phyloP scores from a whole-genome alignment of 2,797 vertebrate genomes.

The Acipenser oxyrinchus region DNA sequence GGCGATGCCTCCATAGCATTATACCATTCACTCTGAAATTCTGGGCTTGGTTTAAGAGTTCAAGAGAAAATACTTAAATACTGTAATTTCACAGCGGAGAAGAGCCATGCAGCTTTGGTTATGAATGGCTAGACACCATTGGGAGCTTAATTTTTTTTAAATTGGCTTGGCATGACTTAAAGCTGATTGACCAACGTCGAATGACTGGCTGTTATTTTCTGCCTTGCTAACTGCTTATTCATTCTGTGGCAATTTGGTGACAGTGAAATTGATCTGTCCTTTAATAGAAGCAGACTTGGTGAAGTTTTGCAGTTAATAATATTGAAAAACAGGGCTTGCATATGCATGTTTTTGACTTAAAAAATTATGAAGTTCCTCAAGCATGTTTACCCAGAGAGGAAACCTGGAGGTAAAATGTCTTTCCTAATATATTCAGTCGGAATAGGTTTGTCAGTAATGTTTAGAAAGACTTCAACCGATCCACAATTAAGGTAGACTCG shows the following conservation, averaged over 20 bases:
- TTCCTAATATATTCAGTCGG: neutral
- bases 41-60: too few species aligned
- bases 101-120: too few species aligned
- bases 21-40: too few species aligned
- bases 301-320: neutral
- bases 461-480: too few species aligned
- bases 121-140: too few species aligned
- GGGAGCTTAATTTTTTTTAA: neutral
- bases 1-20: too few species aligned
- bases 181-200: neutral
- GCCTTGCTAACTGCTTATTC: neutral
- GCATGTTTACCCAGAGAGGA: neutral
- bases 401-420: neutral
- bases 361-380: neutral
- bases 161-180: neutral
- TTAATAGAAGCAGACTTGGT: constrained; percentile 7
- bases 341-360: neutral
- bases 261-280: constrained; percentile 7
- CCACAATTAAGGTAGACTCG: too few species aligned
- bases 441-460: neutral
- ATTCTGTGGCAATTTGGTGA: constrained; percentile 1
- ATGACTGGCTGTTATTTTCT: neutral
- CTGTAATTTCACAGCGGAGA: too few species aligned
- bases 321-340: neutral
- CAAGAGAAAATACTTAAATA: too few species aligned